Percentiles rank a stretch among this genome's conserved stretches.
phyloP scores from a whole-genome alignment of 2,888 invertebrate genomes.

The Ectobius pallidus region DNA sequence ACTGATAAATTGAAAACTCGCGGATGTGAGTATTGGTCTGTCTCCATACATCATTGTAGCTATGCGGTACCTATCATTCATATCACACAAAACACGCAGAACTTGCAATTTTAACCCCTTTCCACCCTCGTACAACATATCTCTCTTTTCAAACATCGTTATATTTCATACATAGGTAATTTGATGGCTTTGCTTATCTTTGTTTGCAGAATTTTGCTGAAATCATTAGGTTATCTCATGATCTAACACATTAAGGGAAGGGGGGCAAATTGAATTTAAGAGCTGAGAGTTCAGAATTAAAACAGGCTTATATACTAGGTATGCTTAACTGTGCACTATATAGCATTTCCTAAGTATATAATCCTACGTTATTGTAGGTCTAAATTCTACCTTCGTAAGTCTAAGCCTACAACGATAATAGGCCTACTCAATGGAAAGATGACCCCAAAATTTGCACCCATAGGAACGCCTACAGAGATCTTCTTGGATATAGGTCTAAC shows the following conservation, averaged over 20 bases:
- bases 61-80: slow-evolving; percentile 16
- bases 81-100: slow-evolving; percentile 13
- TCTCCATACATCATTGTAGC: slow-evolving; percentile 30
- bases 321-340: too few species aligned
- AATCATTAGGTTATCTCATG: background rate
- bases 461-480: too few species aligned
- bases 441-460: too few species aligned
- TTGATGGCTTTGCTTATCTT: background rate
- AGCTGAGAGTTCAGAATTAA: too few species aligned
- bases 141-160: background rate
- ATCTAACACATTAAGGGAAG: background rate
- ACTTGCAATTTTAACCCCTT: slow-evolving; percentile 11
- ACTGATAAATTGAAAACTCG: slow-evolving; percentile 40
- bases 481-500: too few species aligned
- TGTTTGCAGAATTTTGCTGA: background rate
- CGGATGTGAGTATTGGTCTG: slow-evolving; percentile 38
- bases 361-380: too few species aligned
- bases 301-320: too few species aligned
- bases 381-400: too few species aligned
- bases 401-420: too few species aligned
- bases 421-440: too few species aligned
- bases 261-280: too few species aligned
- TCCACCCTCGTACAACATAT: background rate
- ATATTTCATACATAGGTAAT: slow-evolving; percentile 15
- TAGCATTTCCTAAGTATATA: too few species aligned